Percentiles rank a stretch among this genome's conserved stretches.
These are phyloP conservation scores for Rotaria magnacalcarata DNA, from an alignment of 2,888 invertebrate genomes.

Conservation along the genomic window DNA sequence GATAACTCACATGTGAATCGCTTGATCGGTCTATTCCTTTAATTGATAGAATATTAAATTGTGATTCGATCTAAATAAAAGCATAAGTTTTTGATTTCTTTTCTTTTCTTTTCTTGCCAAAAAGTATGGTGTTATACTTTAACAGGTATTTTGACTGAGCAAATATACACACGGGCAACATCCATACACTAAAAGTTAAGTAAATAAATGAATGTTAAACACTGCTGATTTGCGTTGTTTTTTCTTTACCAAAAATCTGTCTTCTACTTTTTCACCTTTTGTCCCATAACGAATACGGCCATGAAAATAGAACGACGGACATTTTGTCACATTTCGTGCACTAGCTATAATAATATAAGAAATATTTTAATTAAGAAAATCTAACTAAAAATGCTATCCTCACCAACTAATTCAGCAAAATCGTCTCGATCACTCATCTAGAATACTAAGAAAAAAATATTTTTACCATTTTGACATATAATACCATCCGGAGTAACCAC, in stretches of 20 bases:
- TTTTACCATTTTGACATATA: neutral
- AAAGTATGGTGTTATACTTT: neutral
- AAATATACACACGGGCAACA: neutral
- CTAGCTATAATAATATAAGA: neutral
- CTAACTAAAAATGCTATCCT: neutral
- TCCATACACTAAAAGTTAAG: neutral
- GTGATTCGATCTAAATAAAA: conserved; percentile 19
- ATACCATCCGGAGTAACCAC: too few species aligned
- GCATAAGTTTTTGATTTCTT: too few species aligned
- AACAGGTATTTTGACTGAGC: conserved; percentile 17
- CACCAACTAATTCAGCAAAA: conserved; percentile 23
- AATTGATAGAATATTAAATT: conserved; percentile 8
- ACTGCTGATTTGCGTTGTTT: neutral
- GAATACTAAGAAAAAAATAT: neutral
- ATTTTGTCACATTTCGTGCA: neutral
- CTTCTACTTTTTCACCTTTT: conserved; percentile 11
- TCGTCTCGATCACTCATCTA: conserved; percentile 35
- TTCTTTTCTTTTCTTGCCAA: neutral
- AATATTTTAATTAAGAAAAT: neutral
- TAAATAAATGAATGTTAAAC: neutral
- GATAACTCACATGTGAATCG: conserved; percentile 20
- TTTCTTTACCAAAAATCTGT: neutral
- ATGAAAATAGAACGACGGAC: neutral
- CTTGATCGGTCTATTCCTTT: neutral
- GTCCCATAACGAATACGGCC: conserved; percentile 30